Evolutionary conservation across 1,140 invertebrate genomes (phyloP).

Genomic region (Potamilus streckersoni): DNA sequence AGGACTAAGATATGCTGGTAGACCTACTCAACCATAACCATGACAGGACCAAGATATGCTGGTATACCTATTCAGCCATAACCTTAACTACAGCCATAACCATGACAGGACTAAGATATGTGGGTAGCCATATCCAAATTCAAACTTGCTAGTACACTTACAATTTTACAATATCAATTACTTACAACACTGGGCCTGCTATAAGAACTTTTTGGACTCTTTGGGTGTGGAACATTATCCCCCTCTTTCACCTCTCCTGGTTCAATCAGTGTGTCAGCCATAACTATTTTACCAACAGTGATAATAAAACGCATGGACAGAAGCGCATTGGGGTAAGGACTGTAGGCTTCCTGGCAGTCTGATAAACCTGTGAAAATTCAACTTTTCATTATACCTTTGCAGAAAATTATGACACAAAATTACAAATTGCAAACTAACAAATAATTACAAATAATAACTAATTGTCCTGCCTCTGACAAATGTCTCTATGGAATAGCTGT

Average conservation of each 20-base stretch:
- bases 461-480: no score
- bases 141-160: no score
- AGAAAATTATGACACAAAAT: background rate
- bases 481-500: no score
- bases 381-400: background rate
- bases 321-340: constrained; percentile 65
- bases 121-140: no score
- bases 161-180: background rate
- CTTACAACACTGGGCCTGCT: constrained; percentile 42
- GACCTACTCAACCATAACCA: no score
- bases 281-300: constrained; percentile 63
- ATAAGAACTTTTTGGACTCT: constrained; percentile 32
- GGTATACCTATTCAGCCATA: no score
- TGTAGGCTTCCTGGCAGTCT: constrained; percentile 64
- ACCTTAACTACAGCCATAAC: no score
- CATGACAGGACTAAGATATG: no score
- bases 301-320: constrained; percentile 64
- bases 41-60: no score
- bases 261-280: constrained; percentile 55
- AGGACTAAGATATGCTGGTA: no score
- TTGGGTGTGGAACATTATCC: constrained; percentile 33
- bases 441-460: no score
- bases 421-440: no score
- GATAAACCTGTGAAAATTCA: constrained; percentile 49
- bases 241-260: constrained; percentile 59